Evolutionary conservation across 2,113 vertebrate genomes (phyloP).

Genomic region (Hemiprocne comata): DNA sequence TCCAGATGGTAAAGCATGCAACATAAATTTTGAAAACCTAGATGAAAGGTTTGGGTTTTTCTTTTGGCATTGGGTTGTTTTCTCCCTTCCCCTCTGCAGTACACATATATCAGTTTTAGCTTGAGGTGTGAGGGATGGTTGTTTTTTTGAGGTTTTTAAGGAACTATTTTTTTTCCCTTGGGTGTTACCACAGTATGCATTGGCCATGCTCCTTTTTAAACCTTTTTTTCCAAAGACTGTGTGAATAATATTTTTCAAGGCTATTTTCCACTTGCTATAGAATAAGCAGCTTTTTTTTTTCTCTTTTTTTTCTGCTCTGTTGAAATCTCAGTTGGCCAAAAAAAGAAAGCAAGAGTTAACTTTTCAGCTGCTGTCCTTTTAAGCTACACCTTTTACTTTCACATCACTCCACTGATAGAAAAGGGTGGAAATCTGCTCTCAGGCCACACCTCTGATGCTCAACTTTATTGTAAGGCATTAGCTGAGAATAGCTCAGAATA

Average conservation of each 20-base stretch:
- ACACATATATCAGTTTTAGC: neutral
- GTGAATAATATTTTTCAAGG: neutral
- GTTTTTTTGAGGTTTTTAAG: neutral
- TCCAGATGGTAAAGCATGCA: neutral
- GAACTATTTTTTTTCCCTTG: neutral
- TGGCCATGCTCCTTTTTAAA: neutral
- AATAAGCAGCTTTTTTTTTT: neutral
- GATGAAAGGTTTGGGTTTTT: accelerated
- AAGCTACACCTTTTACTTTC: neutral
- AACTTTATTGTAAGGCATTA: neutral
- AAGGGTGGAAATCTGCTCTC: neutral
- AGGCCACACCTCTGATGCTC: neutral
- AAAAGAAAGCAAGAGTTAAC: neutral
- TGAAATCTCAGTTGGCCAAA: neutral
- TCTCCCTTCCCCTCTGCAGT: no score
- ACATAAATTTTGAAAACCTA: neutral
- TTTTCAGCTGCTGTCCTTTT: neutral
- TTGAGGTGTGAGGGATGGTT: accelerated
- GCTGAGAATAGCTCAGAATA: neutral
- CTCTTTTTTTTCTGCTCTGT: neutral
- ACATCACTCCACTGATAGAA: neutral
- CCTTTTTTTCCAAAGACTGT: neutral
- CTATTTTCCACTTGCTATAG: neutral
- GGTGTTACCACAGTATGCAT: neutral
- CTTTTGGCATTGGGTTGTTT: neutral